Percentiles rank a stretch among this genome's conserved stretches.
phyloP scores from a whole-genome alignment of 2,113 vertebrate species.

The Gymnorhina tibicen region DNA sequence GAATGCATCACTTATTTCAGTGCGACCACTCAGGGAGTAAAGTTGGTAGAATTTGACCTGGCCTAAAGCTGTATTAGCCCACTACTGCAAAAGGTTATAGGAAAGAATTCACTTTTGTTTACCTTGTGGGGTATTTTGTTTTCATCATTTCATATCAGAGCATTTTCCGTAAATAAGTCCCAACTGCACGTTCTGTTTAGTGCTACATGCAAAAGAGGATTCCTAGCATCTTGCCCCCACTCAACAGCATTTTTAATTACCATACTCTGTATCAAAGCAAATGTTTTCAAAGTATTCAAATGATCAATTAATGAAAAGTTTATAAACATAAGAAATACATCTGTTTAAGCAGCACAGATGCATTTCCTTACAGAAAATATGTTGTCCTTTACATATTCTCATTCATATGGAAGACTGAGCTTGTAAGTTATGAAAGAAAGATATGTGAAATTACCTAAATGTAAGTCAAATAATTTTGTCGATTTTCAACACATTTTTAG shows the following conservation, averaged over 20 bases:
- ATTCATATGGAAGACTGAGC: neutral
- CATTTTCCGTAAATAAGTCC: neutral
- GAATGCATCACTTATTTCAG: neutral
- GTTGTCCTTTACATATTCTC: neutral
- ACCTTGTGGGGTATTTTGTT: neutral
- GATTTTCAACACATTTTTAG: conserved; percentile 20
- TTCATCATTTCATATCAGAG: neutral
- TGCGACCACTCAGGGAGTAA: neutral
- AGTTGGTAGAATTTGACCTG: neutral
- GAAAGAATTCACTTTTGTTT: neutral
- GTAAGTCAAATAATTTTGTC: neutral
- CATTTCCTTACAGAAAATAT: neutral
- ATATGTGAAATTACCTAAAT: neutral
- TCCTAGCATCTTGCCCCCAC: neutral
- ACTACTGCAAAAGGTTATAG: neutral
- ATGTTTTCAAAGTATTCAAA: neutral
- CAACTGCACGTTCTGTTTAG: neutral
- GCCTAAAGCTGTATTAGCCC: neutral
- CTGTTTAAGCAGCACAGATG: neutral
- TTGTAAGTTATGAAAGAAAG: neutral
- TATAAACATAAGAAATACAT: neutral
- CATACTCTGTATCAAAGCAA: neutral
- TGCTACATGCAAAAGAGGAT: neutral
- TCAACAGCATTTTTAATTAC: neutral
- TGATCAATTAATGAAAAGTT: neutral